Evolutionary conservation across 2,888 invertebrate genomes (phyloP).

Genomic region (Petrophora chlorosata): DNA sequence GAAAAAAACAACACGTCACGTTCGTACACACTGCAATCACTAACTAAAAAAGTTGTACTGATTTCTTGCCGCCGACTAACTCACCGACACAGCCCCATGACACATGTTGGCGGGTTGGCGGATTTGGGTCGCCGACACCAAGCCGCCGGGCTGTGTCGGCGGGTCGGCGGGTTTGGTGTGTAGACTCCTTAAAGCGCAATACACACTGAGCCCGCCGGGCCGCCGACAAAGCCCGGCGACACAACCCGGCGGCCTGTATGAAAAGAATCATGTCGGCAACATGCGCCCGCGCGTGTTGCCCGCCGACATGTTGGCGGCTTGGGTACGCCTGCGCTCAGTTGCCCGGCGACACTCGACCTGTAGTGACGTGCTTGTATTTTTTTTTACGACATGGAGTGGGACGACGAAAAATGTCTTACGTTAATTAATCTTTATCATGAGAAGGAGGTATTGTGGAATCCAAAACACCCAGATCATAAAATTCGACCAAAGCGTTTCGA

Average conservation of each 20-base stretch:
- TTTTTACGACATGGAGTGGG: conserved; percentile 19
- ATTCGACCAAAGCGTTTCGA: conserved; percentile 16
- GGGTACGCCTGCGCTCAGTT: conserved; percentile 19
- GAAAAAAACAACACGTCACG: too few species aligned
- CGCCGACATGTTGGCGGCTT: conserved; percentile 19
- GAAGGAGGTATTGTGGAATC: conserved; percentile 20
- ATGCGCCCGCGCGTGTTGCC: too few species aligned
- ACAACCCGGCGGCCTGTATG: conserved; percentile 1
- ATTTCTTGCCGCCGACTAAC: too few species aligned
- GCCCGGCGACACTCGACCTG: conserved; percentile 17
- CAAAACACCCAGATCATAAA: conserved; percentile 17
- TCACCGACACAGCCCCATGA: too few species aligned
- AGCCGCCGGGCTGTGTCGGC: too few species aligned
- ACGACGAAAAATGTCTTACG: conserved; percentile 15
- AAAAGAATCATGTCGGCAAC: conserved; percentile 4
- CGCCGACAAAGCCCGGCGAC: conserved; percentile 16
- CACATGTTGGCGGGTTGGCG: too few species aligned
- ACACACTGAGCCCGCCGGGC: conserved; percentile 13
- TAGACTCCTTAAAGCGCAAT: too few species aligned
- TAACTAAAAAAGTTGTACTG: too few species aligned
- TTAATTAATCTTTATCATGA: conserved; percentile 17
- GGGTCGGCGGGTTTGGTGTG: too few species aligned
- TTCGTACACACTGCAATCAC: too few species aligned
- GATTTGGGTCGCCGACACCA: too few species aligned
- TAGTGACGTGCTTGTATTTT: conserved; percentile 18